These are phyloP conservation scores for Seriola dumerili DNA, from an alignment of 2,113 vertebrate species.

Conservation along the genomic window DNA sequence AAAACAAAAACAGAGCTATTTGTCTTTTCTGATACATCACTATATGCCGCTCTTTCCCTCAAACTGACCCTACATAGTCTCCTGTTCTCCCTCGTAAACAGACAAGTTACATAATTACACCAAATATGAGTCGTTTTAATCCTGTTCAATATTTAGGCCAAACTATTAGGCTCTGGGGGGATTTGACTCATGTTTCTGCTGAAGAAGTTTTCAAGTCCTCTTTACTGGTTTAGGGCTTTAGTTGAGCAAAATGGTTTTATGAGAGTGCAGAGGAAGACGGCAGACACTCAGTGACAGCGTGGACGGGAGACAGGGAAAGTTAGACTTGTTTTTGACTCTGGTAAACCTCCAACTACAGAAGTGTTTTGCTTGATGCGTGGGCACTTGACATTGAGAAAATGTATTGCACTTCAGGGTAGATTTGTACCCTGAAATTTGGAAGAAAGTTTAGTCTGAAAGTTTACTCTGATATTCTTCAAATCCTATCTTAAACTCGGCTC, in stretches of 20 bases:
- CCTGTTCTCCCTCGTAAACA: background rate
- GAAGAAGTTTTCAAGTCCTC: slow-evolving; percentile 17
- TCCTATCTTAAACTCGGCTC: slow-evolving; percentile 28
- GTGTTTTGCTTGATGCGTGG: slow-evolving; percentile 3
- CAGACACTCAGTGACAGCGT: background rate
- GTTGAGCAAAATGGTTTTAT: slow-evolving; percentile 16
- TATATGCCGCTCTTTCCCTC: background rate
- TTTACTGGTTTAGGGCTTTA: slow-evolving; percentile 34
- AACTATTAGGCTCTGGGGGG: slow-evolving; percentile 40
- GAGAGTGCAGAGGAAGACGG: slow-evolving; percentile 25
- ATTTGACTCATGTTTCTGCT: slow-evolving; percentile 57
- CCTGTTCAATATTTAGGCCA: slow-evolving; percentile 48
- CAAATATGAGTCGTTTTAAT: slow-evolving; percentile 43
- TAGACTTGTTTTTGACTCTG: slow-evolving; percentile 12
- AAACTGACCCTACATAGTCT: background rate
- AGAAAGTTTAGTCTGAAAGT: slow-evolving; percentile 40
- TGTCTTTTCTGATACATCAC: background rate
- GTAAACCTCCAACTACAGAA: background rate
- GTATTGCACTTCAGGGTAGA: slow-evolving; percentile 13
- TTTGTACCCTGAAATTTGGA: slow-evolving; percentile 14
- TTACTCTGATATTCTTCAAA: slow-evolving; percentile 33
- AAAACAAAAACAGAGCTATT: slow-evolving; percentile 20
- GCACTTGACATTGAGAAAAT: slow-evolving; percentile 20
- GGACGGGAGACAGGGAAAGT: background rate
- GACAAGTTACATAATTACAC: slow-evolving; percentile 31